Percentiles rank a stretch among this genome's conserved stretches.
Conservation (phyloP, 2,888 invertebrate species). For the Oscheius sp. region DNA sequence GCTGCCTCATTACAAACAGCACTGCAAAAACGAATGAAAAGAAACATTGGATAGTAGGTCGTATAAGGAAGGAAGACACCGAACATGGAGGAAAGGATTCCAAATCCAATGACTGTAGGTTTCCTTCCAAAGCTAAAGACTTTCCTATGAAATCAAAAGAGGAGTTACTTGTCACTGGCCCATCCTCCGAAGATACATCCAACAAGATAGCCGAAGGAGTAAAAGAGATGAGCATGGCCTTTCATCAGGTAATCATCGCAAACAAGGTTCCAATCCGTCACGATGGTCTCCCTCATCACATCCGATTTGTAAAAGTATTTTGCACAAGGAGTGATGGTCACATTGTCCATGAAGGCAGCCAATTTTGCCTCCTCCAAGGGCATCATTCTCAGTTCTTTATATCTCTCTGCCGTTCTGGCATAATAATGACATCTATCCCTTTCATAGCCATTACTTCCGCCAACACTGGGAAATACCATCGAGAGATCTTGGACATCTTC, state of each 20-base stretch:
- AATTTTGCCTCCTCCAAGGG: conserved; percentile 57
- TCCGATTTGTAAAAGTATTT: conserved; percentile 65
- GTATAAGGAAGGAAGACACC: conserved; percentile 69
- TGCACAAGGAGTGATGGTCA: conserved; percentile 54
- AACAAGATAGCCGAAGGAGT: conserved; percentile 69
- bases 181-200: conserved; percentile 69
- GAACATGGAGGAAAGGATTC: conserved; percentile 69
- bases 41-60: conserved; percentile 63
- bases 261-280: conserved; percentile 70
- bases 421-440: conserved; percentile 62
- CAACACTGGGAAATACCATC: conserved; percentile 60
- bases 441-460: conserved; percentile 35
- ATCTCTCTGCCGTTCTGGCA: conserved; percentile 55
- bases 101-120: conserved; percentile 70
- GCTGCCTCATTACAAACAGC: conserved; percentile 68
- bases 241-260: conserved; percentile 68
- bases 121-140: conserved; percentile 67
- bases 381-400: conserved; percentile 61
- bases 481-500: conserved; percentile 57
- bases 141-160: not conserved
- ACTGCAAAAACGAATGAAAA: conserved; percentile 61
- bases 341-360: conserved; percentile 46
- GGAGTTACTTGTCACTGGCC: conserved; percentile 61
- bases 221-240: conserved; percentile 70
- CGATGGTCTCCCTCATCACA: conserved; percentile 69